Conservation (phyloP, 2,888 invertebrate species). For the Quadroppia sp. region DNA sequence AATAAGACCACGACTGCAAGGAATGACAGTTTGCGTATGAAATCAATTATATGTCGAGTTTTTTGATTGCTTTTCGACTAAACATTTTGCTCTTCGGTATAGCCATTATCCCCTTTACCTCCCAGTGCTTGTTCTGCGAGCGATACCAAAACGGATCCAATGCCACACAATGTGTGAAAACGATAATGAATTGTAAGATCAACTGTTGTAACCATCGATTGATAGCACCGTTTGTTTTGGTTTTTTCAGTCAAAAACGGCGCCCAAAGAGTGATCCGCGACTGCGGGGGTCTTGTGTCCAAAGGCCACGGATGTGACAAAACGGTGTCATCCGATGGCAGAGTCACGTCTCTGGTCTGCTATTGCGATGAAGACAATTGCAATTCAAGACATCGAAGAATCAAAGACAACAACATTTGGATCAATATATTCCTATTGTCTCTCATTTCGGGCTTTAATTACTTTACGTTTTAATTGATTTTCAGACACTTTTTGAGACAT, state of each 20-base stretch:
- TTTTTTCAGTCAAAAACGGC: background rate
- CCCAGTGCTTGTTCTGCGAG: too few species aligned
- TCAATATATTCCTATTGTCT: background rate
- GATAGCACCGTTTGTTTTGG: background rate
- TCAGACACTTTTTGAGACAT: background rate
- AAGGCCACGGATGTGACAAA: background rate
- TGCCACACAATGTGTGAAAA: background rate
- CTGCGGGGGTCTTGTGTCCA: background rate
- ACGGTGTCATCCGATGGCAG: background rate
- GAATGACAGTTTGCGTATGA: too few species aligned
- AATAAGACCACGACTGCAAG: too few species aligned
- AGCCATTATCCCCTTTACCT: too few species aligned
- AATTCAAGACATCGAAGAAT: conserved; percentile 6
- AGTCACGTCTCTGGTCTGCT: background rate
- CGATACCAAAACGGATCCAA: background rate
- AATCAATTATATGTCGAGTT: too few species aligned
- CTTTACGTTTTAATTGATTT: background rate
- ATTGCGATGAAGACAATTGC: background rate
- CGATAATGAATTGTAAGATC: background rate
- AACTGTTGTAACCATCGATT: background rate
- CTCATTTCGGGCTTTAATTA: too few species aligned
- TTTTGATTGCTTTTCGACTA: too few species aligned
- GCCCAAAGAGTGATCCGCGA: background rate
- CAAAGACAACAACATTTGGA: background rate
- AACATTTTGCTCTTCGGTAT: too few species aligned